A percentile compares a stretch with the other conserved stretches of the same genome.
These are phyloP conservation scores for Gastrophryne carolinensis DNA, from an alignment of 2,797 vertebrate genomes.

Conservation along the genomic window DNA sequence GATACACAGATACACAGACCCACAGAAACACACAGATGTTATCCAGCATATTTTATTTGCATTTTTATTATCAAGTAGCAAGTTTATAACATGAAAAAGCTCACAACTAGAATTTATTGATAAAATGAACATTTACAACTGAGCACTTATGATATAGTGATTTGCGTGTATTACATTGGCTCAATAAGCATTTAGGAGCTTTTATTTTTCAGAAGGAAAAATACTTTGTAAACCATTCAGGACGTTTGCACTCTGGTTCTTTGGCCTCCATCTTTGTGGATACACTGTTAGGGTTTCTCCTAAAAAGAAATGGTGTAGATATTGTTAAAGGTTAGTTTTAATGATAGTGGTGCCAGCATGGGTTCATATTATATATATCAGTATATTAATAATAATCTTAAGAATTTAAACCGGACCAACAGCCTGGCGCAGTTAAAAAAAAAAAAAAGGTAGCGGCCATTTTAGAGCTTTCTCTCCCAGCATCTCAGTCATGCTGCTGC, in stretches of 20 bases:
- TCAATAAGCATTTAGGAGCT: not conserved
- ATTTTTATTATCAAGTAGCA: conserved; percentile 2
- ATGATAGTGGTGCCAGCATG: no score
- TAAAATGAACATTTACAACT: conserved; percentile 18
- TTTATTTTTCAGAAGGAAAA: conserved; percentile 88
- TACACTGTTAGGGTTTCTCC: conserved; percentile 69
- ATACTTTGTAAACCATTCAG: conserved; percentile 97
- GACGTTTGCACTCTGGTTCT: conserved; percentile 75
- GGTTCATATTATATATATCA: no score
- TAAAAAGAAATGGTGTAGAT: conserved; percentile 56
- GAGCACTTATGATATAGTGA: not conserved
- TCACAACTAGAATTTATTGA: conserved; percentile 17
- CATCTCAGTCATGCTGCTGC: no score
- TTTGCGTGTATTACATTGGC: not conserved
- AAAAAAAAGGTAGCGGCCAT: no score
- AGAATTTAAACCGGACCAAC: no score
- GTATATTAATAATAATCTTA: no score
- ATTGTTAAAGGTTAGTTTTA: no score
- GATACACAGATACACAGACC: no score
- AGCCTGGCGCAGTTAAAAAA: no score
- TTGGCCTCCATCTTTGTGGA: conserved; percentile 69
- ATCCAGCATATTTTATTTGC: no score
- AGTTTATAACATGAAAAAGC: conserved; percentile 18
- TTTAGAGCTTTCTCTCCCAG: no score
- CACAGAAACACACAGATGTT: no score